Percentiles rank a stretch among this genome's conserved stretches.
phyloP scores from a whole-genome alignment of 2,888 invertebrate species.

The Mycalesis mineus region DNA sequence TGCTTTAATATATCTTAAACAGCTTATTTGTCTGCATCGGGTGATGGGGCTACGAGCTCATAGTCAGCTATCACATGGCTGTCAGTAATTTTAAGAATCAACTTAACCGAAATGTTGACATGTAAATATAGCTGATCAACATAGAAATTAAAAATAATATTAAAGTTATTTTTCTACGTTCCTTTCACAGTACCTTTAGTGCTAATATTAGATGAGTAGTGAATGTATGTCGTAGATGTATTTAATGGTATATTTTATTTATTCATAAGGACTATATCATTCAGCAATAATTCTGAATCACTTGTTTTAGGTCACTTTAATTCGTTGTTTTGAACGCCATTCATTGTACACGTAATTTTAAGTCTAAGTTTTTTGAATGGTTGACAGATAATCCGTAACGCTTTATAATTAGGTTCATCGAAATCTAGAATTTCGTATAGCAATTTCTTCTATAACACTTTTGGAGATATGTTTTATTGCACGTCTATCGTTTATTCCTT shows the following conservation, averaged over 20 bases:
- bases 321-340: conserved; percentile 29
- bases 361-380: conserved; percentile 53
- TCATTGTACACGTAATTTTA: conserved; percentile 43
- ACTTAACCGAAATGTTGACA: conserved; percentile 73
- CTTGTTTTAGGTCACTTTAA: conserved; percentile 27
- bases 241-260: conserved; percentile 38
- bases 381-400: conserved; percentile 70
- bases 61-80: conserved; percentile 79
- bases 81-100: conserved; percentile 76
- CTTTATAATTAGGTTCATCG: conserved; percentile 77
- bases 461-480: conserved; percentile 60
- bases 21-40: conserved; percentile 67
- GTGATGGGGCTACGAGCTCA: conserved; percentile 65
- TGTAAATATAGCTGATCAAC: conserved; percentile 77
- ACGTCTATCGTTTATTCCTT: conserved; percentile 40
- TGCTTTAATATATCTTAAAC: conserved; percentile 18
- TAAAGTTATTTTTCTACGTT: conserved; percentile 77
- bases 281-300: conserved; percentile 43
- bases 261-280: conserved; percentile 37
- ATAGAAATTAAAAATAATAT: conserved; percentile 71
- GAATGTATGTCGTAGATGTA: conserved; percentile 35
- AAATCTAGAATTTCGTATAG: conserved; percentile 70
- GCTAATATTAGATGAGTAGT: conserved; percentile 37
- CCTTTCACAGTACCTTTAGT: conserved; percentile 61
- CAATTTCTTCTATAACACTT: conserved; percentile 61